A percentile compares a stretch with the other conserved stretches of the same genome.
Evolutionary conservation across 2,797 vertebrate species (phyloP).

Genomic region (Phoeniculus purpureus): DNA sequence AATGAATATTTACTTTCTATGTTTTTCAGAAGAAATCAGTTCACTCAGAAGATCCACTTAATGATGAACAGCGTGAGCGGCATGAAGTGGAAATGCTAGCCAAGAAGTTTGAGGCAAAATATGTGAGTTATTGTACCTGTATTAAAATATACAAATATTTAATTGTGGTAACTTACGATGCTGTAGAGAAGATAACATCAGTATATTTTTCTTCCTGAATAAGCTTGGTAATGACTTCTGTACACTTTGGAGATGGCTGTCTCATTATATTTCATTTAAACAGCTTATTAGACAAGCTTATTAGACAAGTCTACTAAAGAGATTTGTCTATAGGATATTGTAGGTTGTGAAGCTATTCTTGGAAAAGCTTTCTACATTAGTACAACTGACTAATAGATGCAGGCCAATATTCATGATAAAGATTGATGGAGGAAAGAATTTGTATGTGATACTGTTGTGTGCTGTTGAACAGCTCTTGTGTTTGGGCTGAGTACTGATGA

Average conservation of each 20-base stretch:
- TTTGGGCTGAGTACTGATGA: not conserved
- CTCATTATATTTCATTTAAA: conserved; percentile 18
- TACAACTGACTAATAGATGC: not conserved
- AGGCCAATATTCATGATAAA: not conserved
- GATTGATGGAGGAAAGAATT: not conserved
- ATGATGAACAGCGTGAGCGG: conserved; percentile 88
- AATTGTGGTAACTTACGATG: not conserved
- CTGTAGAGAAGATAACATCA: not conserved
- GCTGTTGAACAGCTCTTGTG: not conserved
- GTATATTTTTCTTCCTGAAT: not conserved
- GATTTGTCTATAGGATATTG: not conserved
- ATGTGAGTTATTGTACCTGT: conserved; percentile 83
- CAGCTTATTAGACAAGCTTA: conserved; percentile 15
- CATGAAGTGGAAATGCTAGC: conserved; percentile 91
- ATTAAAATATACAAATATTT: not conserved
- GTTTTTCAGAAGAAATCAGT: conserved; percentile 82
- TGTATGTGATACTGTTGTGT: not conserved
- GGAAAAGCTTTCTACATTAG: conserved; percentile 13
- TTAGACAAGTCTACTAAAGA: conserved; percentile 42
- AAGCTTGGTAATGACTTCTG: not conserved
- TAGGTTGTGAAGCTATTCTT: conserved; percentile 36
- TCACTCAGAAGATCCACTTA: conserved; percentile 88
- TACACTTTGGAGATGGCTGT: not conserved
- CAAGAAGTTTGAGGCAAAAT: conserved; percentile 97
- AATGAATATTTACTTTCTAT: conserved; percentile 9